These are phyloP conservation scores for Mesocricetus auratus DNA, from an alignment of 2,113 vertebrate genomes.

Conservation along the genomic window DNA sequence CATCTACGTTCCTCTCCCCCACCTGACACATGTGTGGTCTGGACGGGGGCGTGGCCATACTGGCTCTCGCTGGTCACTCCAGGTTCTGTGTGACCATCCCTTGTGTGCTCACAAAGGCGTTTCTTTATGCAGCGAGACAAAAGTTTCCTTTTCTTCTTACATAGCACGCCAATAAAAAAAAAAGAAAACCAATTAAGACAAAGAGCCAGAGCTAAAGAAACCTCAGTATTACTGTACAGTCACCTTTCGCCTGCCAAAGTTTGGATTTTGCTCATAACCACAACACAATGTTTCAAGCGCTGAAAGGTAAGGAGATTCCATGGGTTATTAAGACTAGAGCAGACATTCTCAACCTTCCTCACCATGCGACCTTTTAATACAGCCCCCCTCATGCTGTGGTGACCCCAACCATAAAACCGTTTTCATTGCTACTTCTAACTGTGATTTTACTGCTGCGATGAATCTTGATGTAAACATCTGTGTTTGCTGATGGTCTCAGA, in stretches of 20 bases:
- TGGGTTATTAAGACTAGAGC: conserved; percentile 30
- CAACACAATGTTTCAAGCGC: conserved; percentile 21
- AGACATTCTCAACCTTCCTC: too few relatives aligned
- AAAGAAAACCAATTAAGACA: conserved; percentile 50
- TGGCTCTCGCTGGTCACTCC: not conserved
- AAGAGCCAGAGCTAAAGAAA: conserved; percentile 27
- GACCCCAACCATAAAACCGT: too few relatives aligned
- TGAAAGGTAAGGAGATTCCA: conserved; percentile 16
- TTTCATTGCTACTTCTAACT: too few relatives aligned
- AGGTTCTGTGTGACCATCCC: not conserved
- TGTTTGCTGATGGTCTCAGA: too few relatives aligned
- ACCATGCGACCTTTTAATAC: too few relatives aligned
- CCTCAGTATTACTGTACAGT: not conserved
- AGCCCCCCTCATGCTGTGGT: too few relatives aligned
- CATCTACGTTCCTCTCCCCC: not conserved
- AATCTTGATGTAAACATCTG: too few relatives aligned
- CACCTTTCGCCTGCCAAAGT: not conserved
- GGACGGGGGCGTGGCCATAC: not conserved
- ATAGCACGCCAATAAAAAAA: conserved; percentile 17
- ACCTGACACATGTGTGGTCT: not conserved
- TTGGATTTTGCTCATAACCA: not conserved
- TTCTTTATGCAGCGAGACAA: conserved; percentile 7
- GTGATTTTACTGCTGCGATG: too few relatives aligned
- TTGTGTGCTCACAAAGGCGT: not conserved
- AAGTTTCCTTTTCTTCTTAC: not conserved